These are phyloP conservation scores for Drosophila seclusa DNA, from an alignment of 2,888 invertebrate genomes.

Conservation along the genomic window DNA sequence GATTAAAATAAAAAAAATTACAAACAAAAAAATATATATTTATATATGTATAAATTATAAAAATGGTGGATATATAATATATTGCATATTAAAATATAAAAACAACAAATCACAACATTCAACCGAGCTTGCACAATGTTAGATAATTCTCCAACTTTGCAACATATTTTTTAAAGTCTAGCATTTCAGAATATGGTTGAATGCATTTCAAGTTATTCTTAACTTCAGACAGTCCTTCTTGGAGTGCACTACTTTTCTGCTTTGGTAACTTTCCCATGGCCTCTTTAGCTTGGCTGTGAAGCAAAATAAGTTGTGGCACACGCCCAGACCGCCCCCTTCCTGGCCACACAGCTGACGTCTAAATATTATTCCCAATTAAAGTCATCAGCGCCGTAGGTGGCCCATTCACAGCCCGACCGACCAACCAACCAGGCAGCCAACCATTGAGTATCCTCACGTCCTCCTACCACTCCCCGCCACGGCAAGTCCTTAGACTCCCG, in stretches of 20 bases:
- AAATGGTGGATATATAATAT: neutral
- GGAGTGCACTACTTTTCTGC: constrained; percentile 4
- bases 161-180: neutral
- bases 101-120: neutral
- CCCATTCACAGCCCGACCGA: constrained; percentile 53
- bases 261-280: constrained; percentile 34
- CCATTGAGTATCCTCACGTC: constrained; percentile 29
- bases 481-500: constrained; percentile 6
- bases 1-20: neutral
- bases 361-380: constrained; percentile 85
- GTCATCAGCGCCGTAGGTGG: constrained; percentile 82
- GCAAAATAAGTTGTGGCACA: constrained; percentile 20
- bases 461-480: neutral
- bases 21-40: neutral
- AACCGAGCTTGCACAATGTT: neutral
- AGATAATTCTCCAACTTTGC: neutral
- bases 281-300: constrained; percentile 25
- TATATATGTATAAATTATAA: neutral
- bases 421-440: constrained; percentile 8
- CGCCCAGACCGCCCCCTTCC: constrained; percentile 14
- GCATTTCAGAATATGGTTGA: neutral
- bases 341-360: constrained; percentile 71
- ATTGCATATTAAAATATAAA: neutral
- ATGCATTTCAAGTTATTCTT: neutral
- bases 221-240: constrained; percentile 5